These are phyloP conservation scores for Addax nasomaculatus DNA, from an alignment of 2,113 vertebrate species.

Conservation along the genomic window DNA sequence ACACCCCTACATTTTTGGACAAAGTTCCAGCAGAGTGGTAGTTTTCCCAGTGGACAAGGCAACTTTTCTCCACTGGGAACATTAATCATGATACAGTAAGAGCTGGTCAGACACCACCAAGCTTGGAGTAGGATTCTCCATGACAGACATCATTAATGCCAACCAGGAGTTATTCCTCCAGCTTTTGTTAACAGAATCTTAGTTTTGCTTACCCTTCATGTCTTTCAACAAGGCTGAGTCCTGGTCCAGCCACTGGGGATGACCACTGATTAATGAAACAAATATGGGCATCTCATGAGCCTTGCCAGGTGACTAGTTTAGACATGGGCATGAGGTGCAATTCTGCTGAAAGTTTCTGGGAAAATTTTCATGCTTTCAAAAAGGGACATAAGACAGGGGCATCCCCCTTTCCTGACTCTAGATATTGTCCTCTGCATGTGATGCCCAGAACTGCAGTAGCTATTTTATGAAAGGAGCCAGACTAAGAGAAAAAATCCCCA, in stretches of 20 bases:
- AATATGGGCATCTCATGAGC: background rate
- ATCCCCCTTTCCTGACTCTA: background rate
- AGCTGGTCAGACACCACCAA: background rate
- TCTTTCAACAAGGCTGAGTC: background rate
- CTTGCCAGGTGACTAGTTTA: background rate
- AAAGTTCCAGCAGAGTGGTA: background rate
- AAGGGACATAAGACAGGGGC: background rate
- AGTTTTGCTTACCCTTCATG: background rate
- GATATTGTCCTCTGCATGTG: background rate
- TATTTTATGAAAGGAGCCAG: background rate
- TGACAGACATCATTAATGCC: background rate
- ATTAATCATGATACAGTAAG: background rate
- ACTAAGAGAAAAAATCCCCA: background rate
- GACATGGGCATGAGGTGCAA: background rate
- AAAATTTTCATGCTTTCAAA: background rate
- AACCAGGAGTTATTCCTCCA: background rate
- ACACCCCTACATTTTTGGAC: background rate
- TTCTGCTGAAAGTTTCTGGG: background rate
- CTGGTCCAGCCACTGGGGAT: background rate
- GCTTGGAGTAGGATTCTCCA: background rate
- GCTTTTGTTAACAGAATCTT: background rate
- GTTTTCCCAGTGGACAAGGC: background rate
- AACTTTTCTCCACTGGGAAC: background rate
- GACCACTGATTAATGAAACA: background rate
- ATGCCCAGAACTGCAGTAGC: background rate